Evolutionary conservation across 2,888 invertebrate genomes (phyloP).

Genomic region (Microctonus brassicae): DNA sequence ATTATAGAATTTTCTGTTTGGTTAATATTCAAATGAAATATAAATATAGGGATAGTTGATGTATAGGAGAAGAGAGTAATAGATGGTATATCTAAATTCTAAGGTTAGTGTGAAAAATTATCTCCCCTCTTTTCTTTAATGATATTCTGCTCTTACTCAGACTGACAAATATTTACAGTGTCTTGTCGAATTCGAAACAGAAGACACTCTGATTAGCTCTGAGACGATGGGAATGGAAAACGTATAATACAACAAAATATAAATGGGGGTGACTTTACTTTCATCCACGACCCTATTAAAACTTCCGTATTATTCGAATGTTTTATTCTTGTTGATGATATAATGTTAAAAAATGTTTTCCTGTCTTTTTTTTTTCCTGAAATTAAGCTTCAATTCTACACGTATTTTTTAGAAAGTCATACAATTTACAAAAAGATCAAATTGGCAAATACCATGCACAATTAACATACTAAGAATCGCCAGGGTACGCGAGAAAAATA

Average conservation of each 20-base stretch:
- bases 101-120: not conserved
- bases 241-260: constrained; percentile 24
- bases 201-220: not conserved
- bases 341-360: not conserved
- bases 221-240: constrained; percentile 17
- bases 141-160: constrained; percentile 59
- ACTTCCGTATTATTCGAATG: constrained; percentile 11
- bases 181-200: constrained; percentile 49
- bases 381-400: constrained; percentile 70
- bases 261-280: constrained; percentile 33
- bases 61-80: too few species aligned
- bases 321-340: not conserved
- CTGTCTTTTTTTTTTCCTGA: constrained; percentile 50
- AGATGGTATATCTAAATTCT: not conserved
- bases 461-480: constrained; percentile 29
- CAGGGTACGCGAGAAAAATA: not conserved
- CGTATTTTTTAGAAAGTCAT: constrained; percentile 50
- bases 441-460: constrained; percentile 3
- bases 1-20: too few species aligned
- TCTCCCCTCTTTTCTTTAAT: constrained; percentile 33
- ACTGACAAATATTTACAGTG: constrained; percentile 66
- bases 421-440: not conserved
- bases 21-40: too few species aligned
- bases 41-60: too few species aligned
- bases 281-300: constrained; percentile 36